Evolutionary conservation across 1,140 invertebrate genomes (phyloP), one percentile per base, ranked within the genome.

Genomic region (Pseudomyrmex flavicornis): DNA sequence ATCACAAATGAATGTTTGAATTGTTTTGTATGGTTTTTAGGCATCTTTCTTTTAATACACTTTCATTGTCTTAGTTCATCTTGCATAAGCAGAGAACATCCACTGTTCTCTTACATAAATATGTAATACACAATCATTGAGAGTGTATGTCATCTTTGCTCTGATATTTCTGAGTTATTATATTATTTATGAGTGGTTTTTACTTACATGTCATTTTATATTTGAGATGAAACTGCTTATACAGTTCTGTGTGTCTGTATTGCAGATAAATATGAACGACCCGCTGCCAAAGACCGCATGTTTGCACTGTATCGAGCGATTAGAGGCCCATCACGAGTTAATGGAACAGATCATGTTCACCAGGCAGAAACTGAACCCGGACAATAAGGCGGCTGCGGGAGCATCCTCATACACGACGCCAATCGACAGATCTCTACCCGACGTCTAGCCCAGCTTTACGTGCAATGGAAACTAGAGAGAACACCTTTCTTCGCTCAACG

Each of bases 201-300:
- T 5, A 35, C 3, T 26, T 26, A 26, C 26, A 26, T 26, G 26
- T 26, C 26, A 26, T 26, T 26, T 26, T 2, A 3, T 26, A 26
- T 26, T 26, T 26, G 26, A 26, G 26, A 26, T 26, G 26, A 26
- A 35, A 35, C 35, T 35, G 35, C 7, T 35, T 35, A 1, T 35
- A 26, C 10, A 65, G 58, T 54, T 79, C 20, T 77, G 12, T 4
- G 15, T 46, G 56, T 65, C 66, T 82, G 52, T 77, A 61, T 92
- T 94, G 74, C 91, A 97, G 96, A 96, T 97, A 72, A 96, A 96
- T 86, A 95, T 95, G 80, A 96, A 96, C 83, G 96, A 97, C 94
- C 96, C 96, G 50, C 91, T 97, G 69, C 96, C 96, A 73, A 97
- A 97, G 94, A 97, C 96, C 44, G 96, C 96, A 50, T 97, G 96